Percentiles rank a stretch among this genome's conserved stretches.
Conservation (phyloP, 2,888 invertebrate genomes). For the Catocala nupta region DNA sequence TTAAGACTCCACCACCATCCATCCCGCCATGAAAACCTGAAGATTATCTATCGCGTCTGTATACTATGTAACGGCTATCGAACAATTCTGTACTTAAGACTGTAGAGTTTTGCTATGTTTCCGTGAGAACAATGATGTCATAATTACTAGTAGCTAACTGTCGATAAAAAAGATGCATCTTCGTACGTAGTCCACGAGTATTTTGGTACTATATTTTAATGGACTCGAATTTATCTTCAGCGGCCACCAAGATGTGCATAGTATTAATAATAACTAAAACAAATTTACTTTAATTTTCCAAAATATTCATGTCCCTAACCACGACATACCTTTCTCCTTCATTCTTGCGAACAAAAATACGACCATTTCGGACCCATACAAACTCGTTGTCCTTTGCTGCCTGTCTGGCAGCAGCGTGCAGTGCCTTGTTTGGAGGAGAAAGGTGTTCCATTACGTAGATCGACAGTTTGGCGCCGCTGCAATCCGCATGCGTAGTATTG, state of each 20-base stretch:
- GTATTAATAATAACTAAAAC: neutral
- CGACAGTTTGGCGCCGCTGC: too few relatives aligned
- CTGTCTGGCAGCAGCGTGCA: too few relatives aligned
- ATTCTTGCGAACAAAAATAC: neutral
- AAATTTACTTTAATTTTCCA: neutral
- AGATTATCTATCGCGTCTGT: conserved; percentile 4
- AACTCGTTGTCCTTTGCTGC: too few relatives aligned
- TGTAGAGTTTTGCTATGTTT: neutral
- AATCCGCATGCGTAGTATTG: too few relatives aligned
- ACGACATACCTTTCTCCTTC: conserved; percentile 3
- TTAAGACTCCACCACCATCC: conserved; percentile 1
- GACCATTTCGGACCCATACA: too few relatives aligned
- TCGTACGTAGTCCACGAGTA: conserved; percentile 18
- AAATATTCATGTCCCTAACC: conserved; percentile 3
- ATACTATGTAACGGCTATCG: conserved; percentile 2
- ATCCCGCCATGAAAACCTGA: neutral
- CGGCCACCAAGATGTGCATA: neutral
- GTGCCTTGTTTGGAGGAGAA: too few relatives aligned
- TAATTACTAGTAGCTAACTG: neutral
- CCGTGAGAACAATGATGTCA: neutral
- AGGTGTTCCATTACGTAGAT: too few relatives aligned
- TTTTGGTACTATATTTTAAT: conserved; percentile 2
- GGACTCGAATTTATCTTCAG: neutral
- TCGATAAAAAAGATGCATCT: conserved; percentile 1
- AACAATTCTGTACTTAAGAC: conserved; percentile 4